These are phyloP conservation scores for Ceratina japonica DNA, from an alignment of 1,140 invertebrate genomes.

Conservation along the genomic window DNA sequence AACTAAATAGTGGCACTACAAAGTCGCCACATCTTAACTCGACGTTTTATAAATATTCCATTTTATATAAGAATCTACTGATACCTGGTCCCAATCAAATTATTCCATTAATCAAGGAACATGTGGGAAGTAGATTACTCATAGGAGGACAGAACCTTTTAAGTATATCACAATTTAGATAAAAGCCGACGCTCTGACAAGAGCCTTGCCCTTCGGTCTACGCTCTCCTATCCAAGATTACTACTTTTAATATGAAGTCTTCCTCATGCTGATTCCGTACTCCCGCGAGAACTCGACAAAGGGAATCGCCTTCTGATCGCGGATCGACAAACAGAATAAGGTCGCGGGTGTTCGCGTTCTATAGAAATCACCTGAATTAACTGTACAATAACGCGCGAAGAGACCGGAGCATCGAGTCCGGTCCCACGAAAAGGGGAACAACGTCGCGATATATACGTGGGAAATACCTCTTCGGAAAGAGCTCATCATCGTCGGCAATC, in stretches of 20 bases:
- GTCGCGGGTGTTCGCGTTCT: neutral
- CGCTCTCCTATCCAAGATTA: neutral
- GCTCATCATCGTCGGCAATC: slow-evolving; percentile 35
- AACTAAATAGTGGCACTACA: too few relatives aligned
- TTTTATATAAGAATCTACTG: too few relatives aligned
- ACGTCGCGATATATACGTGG: slow-evolving; percentile 44
- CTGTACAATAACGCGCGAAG: slow-evolving; percentile 24
- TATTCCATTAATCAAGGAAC: neutral
- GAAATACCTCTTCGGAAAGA: slow-evolving; percentile 41
- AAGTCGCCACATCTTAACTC: too few relatives aligned
- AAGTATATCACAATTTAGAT: neutral
- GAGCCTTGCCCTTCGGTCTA: neutral
- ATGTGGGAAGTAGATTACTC: too few relatives aligned
- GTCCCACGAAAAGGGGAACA: slow-evolving; percentile 49
- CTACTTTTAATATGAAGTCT: neutral
- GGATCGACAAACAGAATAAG: slow-evolving; percentile 28
- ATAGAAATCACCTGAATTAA: slow-evolving; percentile 48
- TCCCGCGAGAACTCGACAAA: too few relatives aligned
- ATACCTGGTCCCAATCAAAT: too few relatives aligned
- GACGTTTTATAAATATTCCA: too few relatives aligned
- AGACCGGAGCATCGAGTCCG: slow-evolving; percentile 27
- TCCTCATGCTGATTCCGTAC: neutral
- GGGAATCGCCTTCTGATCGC: neutral
- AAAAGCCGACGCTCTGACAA: neutral
- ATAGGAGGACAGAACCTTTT: neutral